Percentiles rank a stretch among this genome's conserved stretches.
Conservation (phyloP, 2,888 invertebrate species). For the Brenthis daphne region DNA sequence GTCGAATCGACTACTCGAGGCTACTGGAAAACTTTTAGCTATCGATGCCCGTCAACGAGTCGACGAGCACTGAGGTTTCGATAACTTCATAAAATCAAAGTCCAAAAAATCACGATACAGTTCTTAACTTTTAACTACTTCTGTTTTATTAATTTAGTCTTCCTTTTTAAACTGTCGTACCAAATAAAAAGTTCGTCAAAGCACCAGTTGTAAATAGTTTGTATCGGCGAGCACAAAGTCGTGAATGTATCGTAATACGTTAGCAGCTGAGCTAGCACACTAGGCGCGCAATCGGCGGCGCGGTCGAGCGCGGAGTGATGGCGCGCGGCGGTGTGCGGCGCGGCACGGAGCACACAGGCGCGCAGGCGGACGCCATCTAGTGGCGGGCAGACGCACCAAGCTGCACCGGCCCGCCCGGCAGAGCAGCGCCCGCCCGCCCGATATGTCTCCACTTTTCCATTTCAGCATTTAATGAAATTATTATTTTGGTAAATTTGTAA, state of each 20-base stretch:
- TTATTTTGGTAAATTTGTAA: neutral
- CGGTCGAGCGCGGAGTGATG: slow-evolving; percentile 80
- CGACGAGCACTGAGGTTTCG: slow-evolving; percentile 36
- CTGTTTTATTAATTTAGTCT: slow-evolving; percentile 21
- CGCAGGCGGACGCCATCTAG: slow-evolving; percentile 66
- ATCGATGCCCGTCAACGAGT: slow-evolving; percentile 34
- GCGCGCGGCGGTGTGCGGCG: slow-evolving; percentile 62
- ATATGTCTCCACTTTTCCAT: slow-evolving; percentile 41
- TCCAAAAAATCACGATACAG: slow-evolving; percentile 43
- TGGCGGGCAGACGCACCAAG: slow-evolving; percentile 62
- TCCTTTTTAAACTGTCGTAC: slow-evolving; percentile 19
- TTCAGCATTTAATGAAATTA: slow-evolving; percentile 8
- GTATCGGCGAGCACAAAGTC: slow-evolving; percentile 56
- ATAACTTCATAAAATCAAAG: slow-evolving; percentile 40
- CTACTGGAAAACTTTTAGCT: slow-evolving; percentile 39
- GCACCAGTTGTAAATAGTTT: slow-evolving; percentile 43
- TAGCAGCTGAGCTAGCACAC: slow-evolving; percentile 56
- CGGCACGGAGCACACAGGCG: slow-evolving; percentile 69
- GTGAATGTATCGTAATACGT: slow-evolving; percentile 67
- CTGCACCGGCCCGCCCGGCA: slow-evolving; percentile 56
- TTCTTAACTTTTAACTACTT: slow-evolving; percentile 28
- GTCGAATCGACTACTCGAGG: slow-evolving; percentile 35
- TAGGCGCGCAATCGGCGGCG: slow-evolving; percentile 75
- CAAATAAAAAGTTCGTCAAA: slow-evolving; percentile 32
- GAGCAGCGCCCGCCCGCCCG: slow-evolving; percentile 48